Base-by-base conservation (phyloP, 2,797 vertebrate genomes). In the Pachyuromys duprasi region DNA sequence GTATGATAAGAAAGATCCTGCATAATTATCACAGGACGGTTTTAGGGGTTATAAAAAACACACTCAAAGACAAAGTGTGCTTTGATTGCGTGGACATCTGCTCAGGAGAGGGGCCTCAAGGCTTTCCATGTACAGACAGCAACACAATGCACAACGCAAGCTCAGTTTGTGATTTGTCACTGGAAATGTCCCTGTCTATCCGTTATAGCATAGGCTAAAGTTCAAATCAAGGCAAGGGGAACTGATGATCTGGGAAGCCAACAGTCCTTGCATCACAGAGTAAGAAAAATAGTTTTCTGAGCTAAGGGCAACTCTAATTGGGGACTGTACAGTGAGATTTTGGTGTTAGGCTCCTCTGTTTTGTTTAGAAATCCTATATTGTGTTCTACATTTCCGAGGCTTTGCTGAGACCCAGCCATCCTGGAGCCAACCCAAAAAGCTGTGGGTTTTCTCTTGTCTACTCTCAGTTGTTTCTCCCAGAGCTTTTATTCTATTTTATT, bases 351-450 rank as follows among this genome's bases (percentile, higher is more conserved):
- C 28, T 94, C 91, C 53, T 75, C 69, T 92, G 63, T 92, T 91
- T 92, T 84, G 82, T 79, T 83, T 89, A 92, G 94, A 95, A 90
- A 96, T 72, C 42, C 86, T 95, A 78, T 86, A 36, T 89, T 83
- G 53, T 96, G 45, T 95, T 92, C 89, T 70, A 33, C 79, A 91
- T 88, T 63, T 96, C 78, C 86, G 88, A 95, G 74, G 90, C 42
- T 63, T 82, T 72, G 39, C 55, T 90, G 86, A 89, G 53, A 36
- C 26, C 28, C 63, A 62, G 57, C 28, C n/a, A 78, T 72, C 82
- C 45, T 93, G 76, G 65, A 94, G 62, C 55, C 86, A 93, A 69
- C 91, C 90, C 89, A 92, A 69, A 76, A 69, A 8, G 17, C 69
- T 72, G 86, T 79, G 39, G 57, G 2, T 4, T 75, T 79, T 95